Conservation (phyloP, 2,797 vertebrate genomes). For the Intellagama lesueurii region DNA sequence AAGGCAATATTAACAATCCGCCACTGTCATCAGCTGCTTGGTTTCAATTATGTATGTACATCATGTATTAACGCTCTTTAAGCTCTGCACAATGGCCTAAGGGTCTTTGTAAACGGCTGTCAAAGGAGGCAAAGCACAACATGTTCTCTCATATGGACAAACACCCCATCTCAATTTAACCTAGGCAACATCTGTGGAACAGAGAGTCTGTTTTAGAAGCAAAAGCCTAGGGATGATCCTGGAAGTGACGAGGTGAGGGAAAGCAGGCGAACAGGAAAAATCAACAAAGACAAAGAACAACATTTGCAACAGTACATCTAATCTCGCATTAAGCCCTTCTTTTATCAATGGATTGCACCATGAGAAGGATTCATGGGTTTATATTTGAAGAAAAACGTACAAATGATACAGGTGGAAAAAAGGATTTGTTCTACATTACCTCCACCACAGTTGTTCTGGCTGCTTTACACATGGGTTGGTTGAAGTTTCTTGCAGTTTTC, state of each 20-base stretch:
- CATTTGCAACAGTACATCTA: background rate
- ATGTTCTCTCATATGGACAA: background rate
- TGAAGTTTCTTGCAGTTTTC: constrained; percentile 97
- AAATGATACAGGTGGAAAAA: background rate
- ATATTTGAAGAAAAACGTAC: background rate
- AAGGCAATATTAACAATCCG: background rate
- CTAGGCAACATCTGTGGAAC: constrained; percentile 26
- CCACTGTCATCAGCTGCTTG: background rate
- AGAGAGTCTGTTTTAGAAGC: constrained; percentile 51
- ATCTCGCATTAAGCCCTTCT: background rate
- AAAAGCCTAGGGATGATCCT: background rate
- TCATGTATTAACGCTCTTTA: background rate
- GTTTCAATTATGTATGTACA: background rate
- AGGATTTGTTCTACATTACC: constrained; percentile 77
- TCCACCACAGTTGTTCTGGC: constrained; percentile 93
- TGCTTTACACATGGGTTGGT: constrained; percentile 98
- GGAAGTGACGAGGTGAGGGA: background rate
- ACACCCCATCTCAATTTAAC: background rate
- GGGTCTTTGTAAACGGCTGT: background rate
- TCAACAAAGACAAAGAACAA: background rate
- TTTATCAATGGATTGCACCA: background rate
- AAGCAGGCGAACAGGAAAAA: background rate
- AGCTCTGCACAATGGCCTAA: background rate
- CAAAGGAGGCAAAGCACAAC: background rate
- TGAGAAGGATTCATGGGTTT: background rate